phyloP scores from a whole-genome alignment of 1,140 invertebrate genomes.

The Coenobita brevimanus region DNA sequence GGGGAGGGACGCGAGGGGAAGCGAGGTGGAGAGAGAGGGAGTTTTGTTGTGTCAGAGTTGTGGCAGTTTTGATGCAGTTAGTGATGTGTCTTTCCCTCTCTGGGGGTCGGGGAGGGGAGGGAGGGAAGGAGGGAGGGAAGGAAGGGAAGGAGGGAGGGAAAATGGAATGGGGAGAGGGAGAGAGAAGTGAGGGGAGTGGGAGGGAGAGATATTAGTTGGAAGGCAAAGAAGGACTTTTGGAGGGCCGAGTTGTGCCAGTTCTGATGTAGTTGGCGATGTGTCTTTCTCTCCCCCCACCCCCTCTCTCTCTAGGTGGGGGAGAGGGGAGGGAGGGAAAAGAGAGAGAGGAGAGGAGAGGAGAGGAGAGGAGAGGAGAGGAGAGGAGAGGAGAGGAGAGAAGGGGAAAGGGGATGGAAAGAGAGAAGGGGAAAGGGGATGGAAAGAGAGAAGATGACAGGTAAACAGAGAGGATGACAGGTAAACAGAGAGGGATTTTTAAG shows the following conservation, averaged over 20 bases:
- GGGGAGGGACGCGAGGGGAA: background rate
- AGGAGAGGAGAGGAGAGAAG: background rate
- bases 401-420: background rate
- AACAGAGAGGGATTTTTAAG: background rate
- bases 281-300: background rate
- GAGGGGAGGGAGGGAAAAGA: too few relatives aligned
- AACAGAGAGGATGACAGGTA: background rate
- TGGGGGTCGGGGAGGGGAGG: too few relatives aligned
- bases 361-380: background rate
- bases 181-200: background rate
- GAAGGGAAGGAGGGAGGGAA: background rate
- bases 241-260: too few relatives aligned
- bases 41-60: too few relatives aligned
- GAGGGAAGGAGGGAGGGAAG: background rate
- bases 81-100: background rate
- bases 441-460: background rate
- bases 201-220: background rate
- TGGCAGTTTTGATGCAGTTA: background rate
- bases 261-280: background rate
- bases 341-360: background rate
- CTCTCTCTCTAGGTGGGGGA: too few relatives aligned
- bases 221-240: background rate
- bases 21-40: background rate
- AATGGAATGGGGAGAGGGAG: background rate
- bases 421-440: background rate